These are phyloP conservation scores for Tetropium fuscum DNA, from an alignment of 2,888 invertebrate species.

Conservation along the genomic window DNA sequence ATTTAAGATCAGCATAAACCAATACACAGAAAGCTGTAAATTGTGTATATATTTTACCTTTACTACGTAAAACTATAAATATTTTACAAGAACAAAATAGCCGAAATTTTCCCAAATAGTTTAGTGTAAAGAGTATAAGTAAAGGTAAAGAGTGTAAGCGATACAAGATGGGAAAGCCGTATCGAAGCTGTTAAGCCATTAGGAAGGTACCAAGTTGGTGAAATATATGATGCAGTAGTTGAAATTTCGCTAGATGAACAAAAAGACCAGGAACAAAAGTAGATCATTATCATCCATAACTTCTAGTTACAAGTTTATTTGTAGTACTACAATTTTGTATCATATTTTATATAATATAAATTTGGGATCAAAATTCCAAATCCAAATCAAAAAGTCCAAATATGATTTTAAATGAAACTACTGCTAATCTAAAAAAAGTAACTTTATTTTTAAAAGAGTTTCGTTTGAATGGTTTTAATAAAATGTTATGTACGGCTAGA, in stretches of 20 bases:
- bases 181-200: neutral
- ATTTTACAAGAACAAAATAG: too few relatives aligned
- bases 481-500: neutral
- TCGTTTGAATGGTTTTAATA: slow-evolving; percentile 1
- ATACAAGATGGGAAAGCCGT: neutral
- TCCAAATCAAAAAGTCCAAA: neutral
- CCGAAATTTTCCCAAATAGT: too few relatives aligned
- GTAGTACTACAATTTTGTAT: too few relatives aligned
- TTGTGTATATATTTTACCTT: too few relatives aligned
- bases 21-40: too few relatives aligned
- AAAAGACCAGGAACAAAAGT: neutral
- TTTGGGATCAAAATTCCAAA: neutral
- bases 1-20: too few relatives aligned
- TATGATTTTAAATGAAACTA: neutral
- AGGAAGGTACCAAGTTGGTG: neutral
- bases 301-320: too few relatives aligned
- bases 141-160: too few relatives aligned
- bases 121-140: too few relatives aligned
- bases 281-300: too few relatives aligned
- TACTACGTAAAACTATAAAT: too few relatives aligned
- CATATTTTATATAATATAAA: neutral
- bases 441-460: neutral
- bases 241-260: neutral
- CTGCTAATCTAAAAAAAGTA: neutral
- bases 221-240: neutral